Evolutionary conservation across 2,888 invertebrate genomes (phyloP), one percentile per base, ranked within the genome.

Genomic region (Phengaris alcon): DNA sequence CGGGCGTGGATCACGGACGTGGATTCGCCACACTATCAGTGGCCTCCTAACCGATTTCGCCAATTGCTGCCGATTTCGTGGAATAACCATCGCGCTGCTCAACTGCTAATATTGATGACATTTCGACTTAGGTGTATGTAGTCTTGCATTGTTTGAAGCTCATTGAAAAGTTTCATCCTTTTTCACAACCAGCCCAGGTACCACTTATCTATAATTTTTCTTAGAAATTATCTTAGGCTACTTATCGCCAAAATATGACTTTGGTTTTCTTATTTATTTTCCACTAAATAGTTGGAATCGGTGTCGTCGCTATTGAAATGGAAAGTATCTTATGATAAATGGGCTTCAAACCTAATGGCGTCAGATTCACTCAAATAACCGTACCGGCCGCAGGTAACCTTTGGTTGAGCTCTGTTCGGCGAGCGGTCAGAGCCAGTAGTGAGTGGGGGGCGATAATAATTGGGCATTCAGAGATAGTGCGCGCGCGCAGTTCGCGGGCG

Each of bases 371-470:
- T 54, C 48, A 13, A 9, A 64, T 64, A 64, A 44, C 64, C 6
- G 64, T 64, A 64, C 64, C 64, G 35, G 64, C 6, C 35, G 35
- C 35, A 51, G 74, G 51, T 55, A 68, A 75, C 74, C 74, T 75
- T 48, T 68, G n/a, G 22, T 68, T 55, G 69, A 13, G 55, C 48
- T 48, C 9, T 22, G 70, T 22, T 35, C 51, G 22, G 51, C 35
- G 35, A 64, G 44, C 64, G 64, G 64, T 64, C 64, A 35, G 35
- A 35, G 64, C 64, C 64, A 64, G 72, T 59, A 64, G 59, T 59
- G 70, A 44, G 75, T 72, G 70, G 57, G 70, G 70, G 57, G 70
- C 72, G 75, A 55, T 57, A 46, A 68, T 46, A 46, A 69, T 15
- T 44, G n/a, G 52, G 55, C 7, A 15, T 69, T n/a, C 57, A 51